Evolutionary conservation across 2,888 invertebrate species (phyloP).

Genomic region (Sympetrum striolatum): DNA sequence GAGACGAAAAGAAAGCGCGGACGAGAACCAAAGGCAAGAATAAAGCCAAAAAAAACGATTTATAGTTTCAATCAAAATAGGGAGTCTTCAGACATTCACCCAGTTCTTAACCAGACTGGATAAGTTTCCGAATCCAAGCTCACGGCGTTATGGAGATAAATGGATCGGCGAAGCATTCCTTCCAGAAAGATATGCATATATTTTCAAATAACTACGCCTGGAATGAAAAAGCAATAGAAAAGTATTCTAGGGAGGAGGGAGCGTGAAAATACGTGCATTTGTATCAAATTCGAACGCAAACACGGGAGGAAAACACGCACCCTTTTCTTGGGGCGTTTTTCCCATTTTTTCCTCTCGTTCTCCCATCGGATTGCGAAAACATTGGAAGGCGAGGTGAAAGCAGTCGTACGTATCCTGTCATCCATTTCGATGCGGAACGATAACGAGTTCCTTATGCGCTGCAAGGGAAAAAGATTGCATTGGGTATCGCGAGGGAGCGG

Average conservation of each 20-base stretch:
- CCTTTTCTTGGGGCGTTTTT: neutral
- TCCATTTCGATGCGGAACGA: neutral
- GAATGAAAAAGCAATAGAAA: neutral
- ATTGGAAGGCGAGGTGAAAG: neutral
- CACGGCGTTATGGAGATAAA: neutral
- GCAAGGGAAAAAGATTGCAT: neutral
- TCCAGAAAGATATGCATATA: neutral
- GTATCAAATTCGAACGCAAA: neutral
- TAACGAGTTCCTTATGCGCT: neutral
- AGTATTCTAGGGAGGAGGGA: neutral
- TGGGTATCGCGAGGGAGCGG: neutral
- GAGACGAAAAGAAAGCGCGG: neutral
- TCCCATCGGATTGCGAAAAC: neutral
- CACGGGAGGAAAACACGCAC: neutral
- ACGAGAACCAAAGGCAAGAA: neutral
- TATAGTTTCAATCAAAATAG: neutral
- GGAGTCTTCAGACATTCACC: neutral
- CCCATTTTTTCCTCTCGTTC: neutral
- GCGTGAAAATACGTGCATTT: neutral
- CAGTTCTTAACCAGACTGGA: neutral
- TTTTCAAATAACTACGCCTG: neutral
- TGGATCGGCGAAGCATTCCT: neutral
- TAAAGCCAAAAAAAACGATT: neutral
- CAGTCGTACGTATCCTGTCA: neutral
- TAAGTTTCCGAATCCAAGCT: neutral